Base-by-base conservation (phyloP, 2,888 invertebrate species). In the Ischnus inquisitorius region DNA sequence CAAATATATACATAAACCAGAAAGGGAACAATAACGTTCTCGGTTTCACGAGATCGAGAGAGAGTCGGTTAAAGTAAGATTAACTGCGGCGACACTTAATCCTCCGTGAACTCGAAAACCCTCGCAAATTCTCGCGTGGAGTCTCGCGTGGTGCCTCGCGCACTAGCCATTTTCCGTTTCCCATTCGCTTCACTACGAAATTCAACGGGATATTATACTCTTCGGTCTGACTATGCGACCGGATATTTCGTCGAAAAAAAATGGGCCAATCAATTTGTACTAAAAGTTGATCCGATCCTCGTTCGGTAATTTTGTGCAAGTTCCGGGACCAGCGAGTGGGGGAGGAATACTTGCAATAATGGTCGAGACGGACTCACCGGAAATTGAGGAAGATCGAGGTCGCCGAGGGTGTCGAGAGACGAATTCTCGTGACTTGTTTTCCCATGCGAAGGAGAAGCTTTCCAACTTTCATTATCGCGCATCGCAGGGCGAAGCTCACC, bases 21-120 rank as follows among this genome's bases (percentile, higher is more conserved):
- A 78, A 69, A 69, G 68, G 62, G 68, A n/a, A 78, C 68, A 78
- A 78, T 69, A 78, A 48, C 78, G 78, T 78, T 78, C 68, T 71
- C 48, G 62, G 46, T 69, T 78, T 39, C 48, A 57, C 46, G 41
- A 28, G 77, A 28, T 57, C 57, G 25, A 46, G 62, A 71, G 65
- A 25, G 62, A 80, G 67, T 68, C 67, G 14, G 74, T 69, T 68
- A 82, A 82, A 82, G 82, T 82, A 82, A 77, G 82, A 82, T 82
- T 85, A 85, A 85, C 80, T 85, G 74, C 79, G 69, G 83, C 77
- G 79, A 64, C 71, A 80, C 72, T 85, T 74, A 83, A 85, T 85
- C 83, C 85, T 75, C 77, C 85, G 85, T 83, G 85, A 83, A 85
- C 78, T 83, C 77, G 72, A 25, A 69, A 77, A 69, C 67, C 60